A percentile compares a stretch with the other conserved stretches of the same genome.
Evolutionary conservation across 2,888 invertebrate genomes (phyloP).

Genomic region (Busseola fusca): DNA sequence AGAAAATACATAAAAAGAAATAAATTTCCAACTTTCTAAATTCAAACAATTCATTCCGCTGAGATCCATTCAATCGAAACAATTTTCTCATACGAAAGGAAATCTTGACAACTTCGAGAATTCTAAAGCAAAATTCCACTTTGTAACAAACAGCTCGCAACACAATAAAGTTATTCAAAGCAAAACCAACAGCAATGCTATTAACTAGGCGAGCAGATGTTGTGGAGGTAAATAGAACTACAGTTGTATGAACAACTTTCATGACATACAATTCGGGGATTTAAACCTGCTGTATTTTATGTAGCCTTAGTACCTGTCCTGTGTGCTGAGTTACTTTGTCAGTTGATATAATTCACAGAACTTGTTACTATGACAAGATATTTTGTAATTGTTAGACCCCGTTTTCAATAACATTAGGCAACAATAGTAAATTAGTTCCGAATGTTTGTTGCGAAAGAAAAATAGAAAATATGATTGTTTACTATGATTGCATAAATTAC

Average conservation of each 20-base stretch:
- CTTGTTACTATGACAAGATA: not conserved
- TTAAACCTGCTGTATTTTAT: conserved; percentile 31
- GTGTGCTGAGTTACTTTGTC: conserved; percentile 18
- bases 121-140: conserved; percentile 24
- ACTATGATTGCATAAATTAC: not conserved
- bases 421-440: not conserved
- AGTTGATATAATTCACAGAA: not conserved
- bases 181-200: conserved; percentile 32
- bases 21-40: not conserved
- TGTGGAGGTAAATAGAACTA: conserved; percentile 28
- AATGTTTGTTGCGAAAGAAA: not conserved
- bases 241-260: conserved; percentile 31
- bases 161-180: conserved; percentile 39
- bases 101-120: conserved; percentile 8
- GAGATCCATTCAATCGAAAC: not conserved
- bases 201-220: conserved; percentile 29
- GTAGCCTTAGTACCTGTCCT: conserved; percentile 7
- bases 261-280: conserved; percentile 22
- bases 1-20: not conserved
- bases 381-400: conserved; percentile 8
- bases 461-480: not conserved
- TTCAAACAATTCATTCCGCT: not conserved
- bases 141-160: conserved; percentile 8
- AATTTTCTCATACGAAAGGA: conserved; percentile 8
- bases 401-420: not conserved